Percentiles rank a stretch among this genome's conserved stretches.
These are phyloP conservation scores for Falco biarmicus DNA, from an alignment of 2,797 vertebrate genomes.

Conservation along the genomic window DNA sequence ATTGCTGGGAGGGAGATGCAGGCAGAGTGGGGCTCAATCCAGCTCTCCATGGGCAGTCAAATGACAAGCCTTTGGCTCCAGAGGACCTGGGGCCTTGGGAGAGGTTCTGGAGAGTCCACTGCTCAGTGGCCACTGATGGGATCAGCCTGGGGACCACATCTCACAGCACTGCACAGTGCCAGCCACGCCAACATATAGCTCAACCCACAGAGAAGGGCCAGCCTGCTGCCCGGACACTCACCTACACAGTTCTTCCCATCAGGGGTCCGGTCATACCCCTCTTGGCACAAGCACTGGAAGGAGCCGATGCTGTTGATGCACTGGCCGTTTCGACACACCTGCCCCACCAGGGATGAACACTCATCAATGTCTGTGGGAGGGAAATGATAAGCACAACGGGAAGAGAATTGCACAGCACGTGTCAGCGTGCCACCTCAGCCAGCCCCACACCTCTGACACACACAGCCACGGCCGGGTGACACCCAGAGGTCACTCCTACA, in stretches of 20 bases:
- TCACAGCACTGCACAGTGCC: neutral
- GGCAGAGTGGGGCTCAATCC: neutral
- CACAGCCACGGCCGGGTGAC: neutral
- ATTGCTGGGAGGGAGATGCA: neutral
- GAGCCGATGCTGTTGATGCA: slow-evolving; percentile 92
- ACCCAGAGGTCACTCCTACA: neutral
- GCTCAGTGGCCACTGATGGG: too few relatives aligned
- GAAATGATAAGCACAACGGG: neutral
- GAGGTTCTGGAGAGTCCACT: neutral
- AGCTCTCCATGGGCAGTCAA: neutral
- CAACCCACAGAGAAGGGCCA: neutral
- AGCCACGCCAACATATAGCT: neutral
- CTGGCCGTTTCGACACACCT: slow-evolving; percentile 91
- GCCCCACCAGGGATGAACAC: slow-evolving; percentile 87
- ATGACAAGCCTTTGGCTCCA: neutral
- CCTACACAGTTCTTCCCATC: slow-evolving; percentile 93
- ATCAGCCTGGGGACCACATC: fast-evolving
- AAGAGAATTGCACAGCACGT: neutral
- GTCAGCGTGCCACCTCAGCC: neutral
- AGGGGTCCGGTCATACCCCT: slow-evolving; percentile 89
- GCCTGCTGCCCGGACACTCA: slow-evolving; percentile 69
- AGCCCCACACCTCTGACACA: neutral
- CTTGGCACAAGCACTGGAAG: slow-evolving; percentile 92
- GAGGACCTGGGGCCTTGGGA: neutral
- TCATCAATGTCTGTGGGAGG: slow-evolving; percentile 87